A percentile compares a stretch with the other conserved stretches of the same genome.
phyloP scores from a whole-genome alignment of 1,140 invertebrate genomes.

The Dendroctonus valens region DNA sequence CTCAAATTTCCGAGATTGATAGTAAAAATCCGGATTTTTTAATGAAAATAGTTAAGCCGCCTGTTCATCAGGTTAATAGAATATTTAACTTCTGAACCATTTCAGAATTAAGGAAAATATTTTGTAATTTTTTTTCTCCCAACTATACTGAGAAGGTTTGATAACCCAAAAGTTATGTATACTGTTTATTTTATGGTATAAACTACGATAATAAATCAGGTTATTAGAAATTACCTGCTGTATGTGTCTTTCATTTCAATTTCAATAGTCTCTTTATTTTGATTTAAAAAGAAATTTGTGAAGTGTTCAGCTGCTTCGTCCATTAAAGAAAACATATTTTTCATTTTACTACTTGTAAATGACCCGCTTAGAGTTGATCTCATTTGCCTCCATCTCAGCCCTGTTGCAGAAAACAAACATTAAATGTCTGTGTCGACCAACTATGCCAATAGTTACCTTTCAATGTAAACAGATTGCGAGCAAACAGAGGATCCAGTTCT shows the following conservation, averaged over 20 bases:
- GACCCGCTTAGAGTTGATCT: conserved; percentile 48
- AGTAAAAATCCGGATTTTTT: too few species aligned
- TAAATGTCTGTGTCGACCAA: neutral
- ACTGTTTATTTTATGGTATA: too few species aligned
- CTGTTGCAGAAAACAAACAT: conserved; percentile 14
- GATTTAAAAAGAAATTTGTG: conserved; percentile 40
- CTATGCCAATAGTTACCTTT: conserved; percentile 48
- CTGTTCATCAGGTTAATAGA: too few species aligned
- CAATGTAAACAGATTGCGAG: conserved; percentile 55
- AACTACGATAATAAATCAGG: too few species aligned
- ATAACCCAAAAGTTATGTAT: too few species aligned
- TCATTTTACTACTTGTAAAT: conserved; percentile 52
- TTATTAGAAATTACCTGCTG: conserved; percentile 12
- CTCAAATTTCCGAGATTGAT: too few species aligned
- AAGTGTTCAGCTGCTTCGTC: conserved; percentile 43
- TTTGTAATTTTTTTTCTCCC: too few species aligned
- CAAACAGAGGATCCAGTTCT: conserved; percentile 56
- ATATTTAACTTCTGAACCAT: too few species aligned
- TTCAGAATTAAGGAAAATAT: too few species aligned
- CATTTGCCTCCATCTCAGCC: conserved; percentile 49
- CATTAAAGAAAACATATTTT: conserved; percentile 46
- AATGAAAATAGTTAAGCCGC: too few species aligned
- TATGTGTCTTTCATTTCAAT: conserved; percentile 40
- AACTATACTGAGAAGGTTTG: too few species aligned
- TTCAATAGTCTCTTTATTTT: conserved; percentile 28